Percentiles rank a stretch among this genome's conserved stretches.
These are phyloP conservation scores for Cephalopterus ornatus DNA, from an alignment of 2,113 vertebrate species.

Conservation along the genomic window DNA sequence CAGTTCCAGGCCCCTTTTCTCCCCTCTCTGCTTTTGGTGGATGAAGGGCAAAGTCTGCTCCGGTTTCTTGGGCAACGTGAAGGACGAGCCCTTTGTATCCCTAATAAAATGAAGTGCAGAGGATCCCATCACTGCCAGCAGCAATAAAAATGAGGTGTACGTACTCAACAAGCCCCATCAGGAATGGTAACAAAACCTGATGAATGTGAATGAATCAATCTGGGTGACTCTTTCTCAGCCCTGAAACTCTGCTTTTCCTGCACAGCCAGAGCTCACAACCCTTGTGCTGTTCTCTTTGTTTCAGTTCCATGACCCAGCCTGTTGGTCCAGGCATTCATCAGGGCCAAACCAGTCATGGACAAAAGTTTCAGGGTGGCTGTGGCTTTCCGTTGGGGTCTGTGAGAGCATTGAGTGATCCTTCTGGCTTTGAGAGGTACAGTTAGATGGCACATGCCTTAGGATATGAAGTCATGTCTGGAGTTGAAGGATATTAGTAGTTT, in stretches of 20 bases:
- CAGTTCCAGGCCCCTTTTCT: neutral
- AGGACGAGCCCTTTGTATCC: neutral
- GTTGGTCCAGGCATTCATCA: neutral
- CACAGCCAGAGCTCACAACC: neutral
- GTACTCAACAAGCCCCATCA: neutral
- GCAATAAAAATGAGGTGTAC: neutral
- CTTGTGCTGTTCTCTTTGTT: neutral
- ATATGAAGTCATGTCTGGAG: constrained; percentile 72
- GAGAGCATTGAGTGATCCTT: neutral
- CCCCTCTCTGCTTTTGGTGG: neutral
- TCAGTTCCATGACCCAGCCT: neutral
- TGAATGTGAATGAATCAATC: neutral
- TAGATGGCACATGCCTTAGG: neutral
- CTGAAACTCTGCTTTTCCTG: neutral
- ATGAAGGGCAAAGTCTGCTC: neutral
- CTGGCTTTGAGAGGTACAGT: constrained; percentile 10
- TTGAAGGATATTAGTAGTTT: constrained; percentile 51
- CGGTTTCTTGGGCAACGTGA: neutral
- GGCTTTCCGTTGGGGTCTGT: neutral
- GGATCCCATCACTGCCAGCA: neutral
- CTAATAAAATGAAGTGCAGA: neutral
- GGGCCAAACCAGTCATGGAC: neutral
- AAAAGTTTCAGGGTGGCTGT: neutral
- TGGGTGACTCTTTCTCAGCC: neutral
- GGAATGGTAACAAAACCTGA: neutral